Evolutionary conservation across 1,140 invertebrate genomes (phyloP).

Genomic region (Cydia strobilella): DNA sequence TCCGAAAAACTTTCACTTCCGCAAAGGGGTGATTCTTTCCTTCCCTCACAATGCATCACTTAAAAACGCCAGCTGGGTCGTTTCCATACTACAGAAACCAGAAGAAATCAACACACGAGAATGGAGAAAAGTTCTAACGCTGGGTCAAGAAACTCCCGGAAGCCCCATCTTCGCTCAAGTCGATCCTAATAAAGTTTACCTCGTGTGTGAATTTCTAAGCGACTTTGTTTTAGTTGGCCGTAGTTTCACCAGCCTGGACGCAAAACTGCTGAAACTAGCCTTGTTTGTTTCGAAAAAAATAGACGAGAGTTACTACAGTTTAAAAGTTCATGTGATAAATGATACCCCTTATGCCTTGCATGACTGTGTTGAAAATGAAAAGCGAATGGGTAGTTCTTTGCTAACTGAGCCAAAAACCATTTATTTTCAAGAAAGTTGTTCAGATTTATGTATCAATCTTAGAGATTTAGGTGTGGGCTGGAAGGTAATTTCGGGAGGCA

Average conservation of each 20-base stretch:
- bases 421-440: constrained; percentile 92
- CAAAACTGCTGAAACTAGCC: constrained; percentile 91
- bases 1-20: constrained; percentile 87
- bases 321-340: constrained; percentile 89
- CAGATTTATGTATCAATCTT: constrained; percentile 87
- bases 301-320: constrained; percentile 78
- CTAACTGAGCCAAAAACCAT: constrained; percentile 94
- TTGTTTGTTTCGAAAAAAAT: constrained; percentile 88
- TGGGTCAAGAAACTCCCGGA: constrained; percentile 97
- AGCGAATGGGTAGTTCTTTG: constrained; percentile 89
- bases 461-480: constrained; percentile 84
- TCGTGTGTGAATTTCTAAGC: constrained; percentile 93
- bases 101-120: constrained; percentile 79
- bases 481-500: constrained; percentile 90
- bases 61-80: constrained; percentile 88
- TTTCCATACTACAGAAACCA: constrained; percentile 87
- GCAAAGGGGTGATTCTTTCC: constrained; percentile 93
- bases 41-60: constrained; percentile 93
- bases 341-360: constrained; percentile 94
- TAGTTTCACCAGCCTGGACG: constrained; percentile 81
- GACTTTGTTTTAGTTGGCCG: constrained; percentile 94
- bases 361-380: constrained; percentile 88
- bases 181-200: constrained; percentile 91
- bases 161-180: constrained; percentile 96
- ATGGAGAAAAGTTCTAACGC: constrained; percentile 90